Base-by-base conservation (phyloP, 1,140 invertebrate species). In the Palaemon carinicauda region DNA sequence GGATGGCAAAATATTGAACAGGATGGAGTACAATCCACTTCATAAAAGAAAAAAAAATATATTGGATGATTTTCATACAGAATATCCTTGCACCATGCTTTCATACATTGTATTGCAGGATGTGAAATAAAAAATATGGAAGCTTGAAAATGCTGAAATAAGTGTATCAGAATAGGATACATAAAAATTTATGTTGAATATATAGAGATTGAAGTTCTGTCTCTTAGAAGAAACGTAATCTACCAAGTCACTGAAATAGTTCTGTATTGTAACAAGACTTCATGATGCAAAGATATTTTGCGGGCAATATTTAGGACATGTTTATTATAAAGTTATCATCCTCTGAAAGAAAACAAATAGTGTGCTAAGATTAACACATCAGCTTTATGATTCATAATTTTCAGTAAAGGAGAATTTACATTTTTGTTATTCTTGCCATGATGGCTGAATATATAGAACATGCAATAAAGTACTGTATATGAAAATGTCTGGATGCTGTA, bases 221-320 rank as follows among this genome's bases (percentile, higher is more conserved):
- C 12, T 41, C 41, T 41, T 5, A 41, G 41, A 41, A 41, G 41
- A 12, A 41, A 41, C 41, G 12, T 41, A 41, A 41, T 41, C 12
- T 7, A 41, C 41, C n/a, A n/a, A 41, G 41, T 41, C 41, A 7
- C 7, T 41, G 1, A 41, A 41, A 41, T 5, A 41, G 12, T 41
- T 5, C 1, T 41, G 41, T 41, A 41, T 41, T 41, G 7, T 41
- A 41, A 41, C 7, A 41, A 41, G 41, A 12, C 12, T 69, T 86
- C 74, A 80, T 71, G 83, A 86, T 86, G 83, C 83, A 86, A 80
- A 86, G 75, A 73, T 86, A 53, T 69, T 79, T 33, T 19, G 41
- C 12, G 41, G 41, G 41, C 41, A 41, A 41, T 31, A 15, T 24
- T 69, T 12, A 69, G 65, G 65, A 31, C 24, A 31, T 69, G 24